Percentiles rank a stretch among this genome's conserved stretches.
These are phyloP conservation scores for Pollimyrus isidori DNA, from an alignment of 2,113 vertebrate species.

Conservation along the genomic window DNA sequence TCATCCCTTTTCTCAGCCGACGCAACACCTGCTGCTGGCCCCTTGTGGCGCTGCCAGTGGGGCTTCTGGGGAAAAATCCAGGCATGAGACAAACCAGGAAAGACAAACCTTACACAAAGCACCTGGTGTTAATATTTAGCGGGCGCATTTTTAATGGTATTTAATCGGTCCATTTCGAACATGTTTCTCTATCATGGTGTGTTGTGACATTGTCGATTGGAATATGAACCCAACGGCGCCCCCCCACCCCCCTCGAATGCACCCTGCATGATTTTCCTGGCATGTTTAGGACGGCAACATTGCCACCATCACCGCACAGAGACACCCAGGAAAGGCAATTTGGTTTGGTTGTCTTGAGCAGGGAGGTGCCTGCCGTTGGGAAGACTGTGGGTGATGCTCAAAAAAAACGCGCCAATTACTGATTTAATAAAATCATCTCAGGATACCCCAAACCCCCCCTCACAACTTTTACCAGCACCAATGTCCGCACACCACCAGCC, in stretches of 20 bases:
- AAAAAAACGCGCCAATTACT: not conserved
- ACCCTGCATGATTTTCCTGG: not conserved
- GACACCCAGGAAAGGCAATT: not conserved
- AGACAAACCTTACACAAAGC: not conserved
- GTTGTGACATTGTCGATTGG: not conserved
- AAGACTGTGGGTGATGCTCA: no score
- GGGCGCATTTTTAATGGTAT: not conserved
- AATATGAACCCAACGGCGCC: not conserved
- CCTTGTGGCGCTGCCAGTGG: not conserved
- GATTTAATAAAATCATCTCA: not conserved
- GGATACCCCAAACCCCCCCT: not conserved
- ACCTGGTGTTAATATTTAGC: not conserved
- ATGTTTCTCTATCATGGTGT: not conserved
- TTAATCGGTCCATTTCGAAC: not conserved
- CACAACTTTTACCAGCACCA: not conserved
- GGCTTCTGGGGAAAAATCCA: not conserved
- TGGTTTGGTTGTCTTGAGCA: no score
- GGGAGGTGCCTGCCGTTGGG: not conserved
- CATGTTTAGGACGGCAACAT: not conserved
- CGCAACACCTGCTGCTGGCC: not conserved
- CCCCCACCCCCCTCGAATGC: not conserved
- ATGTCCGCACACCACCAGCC: not conserved
- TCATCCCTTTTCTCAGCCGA: not conserved
- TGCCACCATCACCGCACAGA: not conserved
- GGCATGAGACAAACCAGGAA: not conserved